A percentile compares a stretch with the other conserved stretches of the same genome.
These are phyloP conservation scores for Heloderma charlesbogerti DNA, from an alignment of 2,113 vertebrate species.

Conservation along the genomic window DNA sequence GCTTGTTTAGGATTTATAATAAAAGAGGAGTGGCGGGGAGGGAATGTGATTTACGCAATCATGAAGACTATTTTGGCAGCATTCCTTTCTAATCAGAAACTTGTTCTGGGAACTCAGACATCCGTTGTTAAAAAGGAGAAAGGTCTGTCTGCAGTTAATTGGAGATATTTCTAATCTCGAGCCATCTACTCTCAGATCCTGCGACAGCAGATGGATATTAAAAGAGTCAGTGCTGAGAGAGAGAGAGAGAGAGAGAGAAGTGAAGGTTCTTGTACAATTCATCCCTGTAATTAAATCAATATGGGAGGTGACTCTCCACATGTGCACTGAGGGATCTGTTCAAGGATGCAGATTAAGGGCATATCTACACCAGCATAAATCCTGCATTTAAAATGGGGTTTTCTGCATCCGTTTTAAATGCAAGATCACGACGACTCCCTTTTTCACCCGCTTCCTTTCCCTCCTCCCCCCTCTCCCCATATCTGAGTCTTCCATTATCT, in stretches of 20 bases:
- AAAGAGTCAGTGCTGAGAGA: neutral
- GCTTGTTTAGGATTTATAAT: neutral
- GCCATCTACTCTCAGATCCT: neutral
- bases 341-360: neutral
- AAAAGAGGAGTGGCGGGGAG: neutral
- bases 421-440: too few species aligned
- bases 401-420: too few species aligned
- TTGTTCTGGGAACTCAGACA: neutral
- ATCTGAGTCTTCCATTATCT: too few species aligned
- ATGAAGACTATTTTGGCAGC: slow-evolving; percentile 5
- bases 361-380: too few species aligned
- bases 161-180: slow-evolving; percentile 24
- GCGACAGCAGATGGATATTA: neutral
- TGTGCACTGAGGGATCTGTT: neutral
- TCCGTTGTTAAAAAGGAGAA: slow-evolving; percentile 10
- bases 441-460: too few species aligned
- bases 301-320: neutral
- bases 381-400: too few species aligned
- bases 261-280: neutral
- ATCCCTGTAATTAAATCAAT: neutral
- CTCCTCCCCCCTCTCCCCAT: too few species aligned
- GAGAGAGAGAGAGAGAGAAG: too few species aligned
- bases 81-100: slow-evolving; percentile 18
- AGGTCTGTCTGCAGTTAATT: neutral
- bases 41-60: neutral